A percentile compares a stretch with the other conserved stretches of the same genome.
Evolutionary conservation across 2,888 invertebrate genomes (phyloP).

Genomic region (Eristalinus sepulchralis): DNA sequence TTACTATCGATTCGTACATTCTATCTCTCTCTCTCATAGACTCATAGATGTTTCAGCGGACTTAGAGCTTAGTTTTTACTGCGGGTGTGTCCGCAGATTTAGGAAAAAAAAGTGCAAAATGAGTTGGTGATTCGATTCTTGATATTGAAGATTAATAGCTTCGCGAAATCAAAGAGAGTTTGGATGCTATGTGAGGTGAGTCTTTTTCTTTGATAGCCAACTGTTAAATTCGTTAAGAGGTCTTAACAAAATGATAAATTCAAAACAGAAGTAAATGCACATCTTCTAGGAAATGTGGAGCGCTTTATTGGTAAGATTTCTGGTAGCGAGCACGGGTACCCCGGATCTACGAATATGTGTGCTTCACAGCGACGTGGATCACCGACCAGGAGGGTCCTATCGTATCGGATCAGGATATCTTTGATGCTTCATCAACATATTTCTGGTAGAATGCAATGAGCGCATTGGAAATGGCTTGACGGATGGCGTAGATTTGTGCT

Average conservation of each 20-base stretch:
- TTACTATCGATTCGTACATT: no score
- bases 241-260: constrained; percentile 29
- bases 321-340: constrained; percentile 99
- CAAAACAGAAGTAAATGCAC: constrained; percentile 23
- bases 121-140: no score
- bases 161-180: no score
- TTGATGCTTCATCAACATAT: constrained; percentile 99
- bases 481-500: constrained; percentile 98
- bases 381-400: constrained; percentile 97
- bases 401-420: constrained; percentile 98
- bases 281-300: constrained; percentile 28
- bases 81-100: no score
- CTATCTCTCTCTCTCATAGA: no score
- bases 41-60: no score
- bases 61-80: no score
- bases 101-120: no score
- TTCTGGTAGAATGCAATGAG: constrained; percentile 99
- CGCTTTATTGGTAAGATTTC: constrained; percentile 99
- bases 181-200: no score
- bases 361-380: constrained; percentile 99
- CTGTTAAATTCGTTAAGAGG: constrained; percentile 40
- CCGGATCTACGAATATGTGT: constrained; percentile 99
- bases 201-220: no score
- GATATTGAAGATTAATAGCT: no score
- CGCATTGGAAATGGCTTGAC: constrained; percentile 99